Conservation (phyloP, 2,888 invertebrate species). For the Meganola albula region DNA sequence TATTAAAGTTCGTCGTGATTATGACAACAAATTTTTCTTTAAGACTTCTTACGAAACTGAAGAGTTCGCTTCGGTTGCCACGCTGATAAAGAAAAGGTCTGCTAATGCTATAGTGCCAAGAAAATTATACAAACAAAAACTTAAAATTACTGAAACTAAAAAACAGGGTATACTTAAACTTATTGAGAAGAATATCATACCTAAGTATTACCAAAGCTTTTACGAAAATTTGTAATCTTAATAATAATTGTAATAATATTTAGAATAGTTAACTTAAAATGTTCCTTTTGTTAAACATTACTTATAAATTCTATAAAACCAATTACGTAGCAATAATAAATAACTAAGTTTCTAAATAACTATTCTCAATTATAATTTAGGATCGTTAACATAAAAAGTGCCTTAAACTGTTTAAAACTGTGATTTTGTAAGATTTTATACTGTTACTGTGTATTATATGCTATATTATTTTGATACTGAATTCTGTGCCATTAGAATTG, state of each 20-base stretch:
- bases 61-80: conserved; percentile 8
- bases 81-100: conserved; percentile 3
- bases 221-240: conserved; percentile 12
- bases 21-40: conserved; percentile 2
- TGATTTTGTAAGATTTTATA: conserved; percentile 15
- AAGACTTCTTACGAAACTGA: conserved; percentile 10
- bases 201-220: conserved; percentile 17
- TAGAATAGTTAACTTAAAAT: conserved; percentile 12
- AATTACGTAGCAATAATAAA: conserved; percentile 13
- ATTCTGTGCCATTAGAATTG: conserved; percentile 14
- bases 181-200: conserved; percentile 16
- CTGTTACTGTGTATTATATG: conserved; percentile 14
- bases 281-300: conserved; percentile 9
- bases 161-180: conserved; percentile 18
- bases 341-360: conserved; percentile 3
- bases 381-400: conserved; percentile 14
- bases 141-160: conserved; percentile 12
- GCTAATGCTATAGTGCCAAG: conserved; percentile 10
- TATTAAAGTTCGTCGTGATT: conserved; percentile 5
- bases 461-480: too few relatives aligned
- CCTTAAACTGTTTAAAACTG: conserved; percentile 13
- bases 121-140: conserved; percentile 15
- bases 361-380: conserved; percentile 8
- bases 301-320: conserved; percentile 7
- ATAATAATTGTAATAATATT: conserved; percentile 10